phyloP scores from a whole-genome alignment of 2,888 invertebrate genomes.

The Slavum lentiscoides region DNA sequence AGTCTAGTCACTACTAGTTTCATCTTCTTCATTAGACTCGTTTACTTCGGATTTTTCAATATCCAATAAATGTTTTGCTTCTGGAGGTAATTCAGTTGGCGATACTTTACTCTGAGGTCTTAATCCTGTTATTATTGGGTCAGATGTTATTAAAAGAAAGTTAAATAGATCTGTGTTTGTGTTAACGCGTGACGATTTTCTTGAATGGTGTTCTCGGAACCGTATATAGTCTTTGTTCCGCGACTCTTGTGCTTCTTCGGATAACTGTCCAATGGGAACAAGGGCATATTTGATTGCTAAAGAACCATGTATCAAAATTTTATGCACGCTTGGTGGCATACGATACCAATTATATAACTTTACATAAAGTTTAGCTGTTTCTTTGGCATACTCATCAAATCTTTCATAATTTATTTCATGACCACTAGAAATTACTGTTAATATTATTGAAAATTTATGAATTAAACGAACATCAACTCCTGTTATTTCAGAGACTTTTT shows the following conservation, averaged over 20 bases:
- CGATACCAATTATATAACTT: constrained; percentile 55
- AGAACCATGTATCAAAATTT: constrained; percentile 55
- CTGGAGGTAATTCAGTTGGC: constrained; percentile 25
- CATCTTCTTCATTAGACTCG: constrained; percentile 24
- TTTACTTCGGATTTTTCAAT: constrained; percentile 2
- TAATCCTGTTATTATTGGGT: too few species aligned
- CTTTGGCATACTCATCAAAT: constrained; percentile 51
- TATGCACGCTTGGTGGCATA: constrained; percentile 56
- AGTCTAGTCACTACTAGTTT: constrained; percentile 19
- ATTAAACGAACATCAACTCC: too few species aligned
- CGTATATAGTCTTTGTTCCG: constrained; percentile 54
- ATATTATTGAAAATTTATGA: constrained; percentile 53
- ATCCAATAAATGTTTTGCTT: constrained; percentile 3
- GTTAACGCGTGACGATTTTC: constrained; percentile 44
- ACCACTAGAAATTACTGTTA: constrained; percentile 54
- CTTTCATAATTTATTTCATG: constrained; percentile 50
- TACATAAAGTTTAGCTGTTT: constrained; percentile 55
- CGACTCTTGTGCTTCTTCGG: constrained; percentile 56
- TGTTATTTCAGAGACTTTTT: constrained; percentile 54
- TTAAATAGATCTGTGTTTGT: constrained; percentile 43
- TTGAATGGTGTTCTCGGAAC: constrained; percentile 35
- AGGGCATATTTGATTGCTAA: constrained; percentile 51
- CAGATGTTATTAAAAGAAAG: too few species aligned
- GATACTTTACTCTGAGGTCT: too few species aligned
- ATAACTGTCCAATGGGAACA: constrained; percentile 56